Evolutionary conservation across 2,113 vertebrate genomes (phyloP), one percentile per base, ranked within the genome.

Genomic region (Amphiprion percula): DNA sequence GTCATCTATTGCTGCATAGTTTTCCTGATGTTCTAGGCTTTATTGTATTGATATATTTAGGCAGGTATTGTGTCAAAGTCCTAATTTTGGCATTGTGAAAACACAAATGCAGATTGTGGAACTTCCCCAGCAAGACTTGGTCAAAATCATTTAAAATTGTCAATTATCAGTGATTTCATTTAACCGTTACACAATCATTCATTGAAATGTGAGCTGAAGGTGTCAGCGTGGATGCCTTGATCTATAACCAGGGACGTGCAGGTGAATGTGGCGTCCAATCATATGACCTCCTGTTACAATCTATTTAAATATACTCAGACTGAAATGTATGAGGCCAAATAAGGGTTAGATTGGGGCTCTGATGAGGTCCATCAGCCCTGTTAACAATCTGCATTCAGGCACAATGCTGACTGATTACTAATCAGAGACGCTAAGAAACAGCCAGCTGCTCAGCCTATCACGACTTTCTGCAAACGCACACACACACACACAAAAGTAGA

Each of bases 371-470:
- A 74, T 87, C 86, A 78, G 77, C 84, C 77, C 70, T 54, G 84
- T 84, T 81, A 86, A 89, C 90, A 92, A 91, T 87, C 82, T 88
- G 90, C 82, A 85, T 82, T 85, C 90, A 86, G 80, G 49, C 90
- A 93, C 91, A 94, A 94, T 92, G 83, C 85, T 55, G 82, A 58
- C 89, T 94, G 93, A 94, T 93, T 94, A 87, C 89, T 90, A 91
- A 94, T 94, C 91, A 93, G 73, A 79, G 76, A 67, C 44, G 53
- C 66, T 47, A 77, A 73, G 79, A 83, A 81, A 77, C 77, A 79
- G 88, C 82, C 82, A 80, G 87, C 86, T 86, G 88, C 86, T 82
- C 82, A 62, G 86, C 87, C 79, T 80, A 69, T 84, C 54, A 41
- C 10, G 50, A 72, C 53, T 70, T 46, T 67, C 54, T 54, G 61